Evolutionary conservation across 2,888 invertebrate species (phyloP).

Genomic region (Esperia sulphurella): DNA sequence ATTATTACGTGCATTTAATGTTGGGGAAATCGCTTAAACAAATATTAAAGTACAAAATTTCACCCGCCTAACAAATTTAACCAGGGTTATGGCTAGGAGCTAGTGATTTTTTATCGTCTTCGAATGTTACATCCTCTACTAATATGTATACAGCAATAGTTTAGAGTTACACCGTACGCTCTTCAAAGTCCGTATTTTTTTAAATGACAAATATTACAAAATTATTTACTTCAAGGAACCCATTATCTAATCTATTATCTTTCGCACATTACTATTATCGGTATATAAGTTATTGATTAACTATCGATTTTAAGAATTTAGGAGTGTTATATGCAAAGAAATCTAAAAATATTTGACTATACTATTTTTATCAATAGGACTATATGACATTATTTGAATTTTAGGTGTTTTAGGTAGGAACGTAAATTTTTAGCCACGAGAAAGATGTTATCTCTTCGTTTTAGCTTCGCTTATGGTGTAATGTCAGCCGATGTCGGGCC

Average conservation of each 20-base stretch:
- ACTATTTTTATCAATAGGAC: not conserved
- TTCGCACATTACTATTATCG: not conserved
- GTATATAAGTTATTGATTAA: not conserved
- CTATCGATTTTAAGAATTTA: not conserved
- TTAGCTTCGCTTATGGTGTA: slow-evolving; percentile 40
- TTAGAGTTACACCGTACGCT: too few relatives aligned
- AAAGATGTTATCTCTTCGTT: slow-evolving; percentile 57
- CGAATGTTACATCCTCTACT: too few relatives aligned
- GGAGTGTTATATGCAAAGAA: not conserved
- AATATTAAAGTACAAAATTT: too few relatives aligned
- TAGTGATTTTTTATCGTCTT: too few relatives aligned
- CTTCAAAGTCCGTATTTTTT: too few relatives aligned
- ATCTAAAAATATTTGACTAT: not conserved
- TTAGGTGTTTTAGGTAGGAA: not conserved
- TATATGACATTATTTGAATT: not conserved
- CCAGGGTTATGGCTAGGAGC: too few relatives aligned
- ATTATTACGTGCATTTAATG: too few relatives aligned
- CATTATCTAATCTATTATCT: slow-evolving; percentile 3
- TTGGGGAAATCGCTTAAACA: too few relatives aligned
- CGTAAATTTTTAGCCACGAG: not conserved
- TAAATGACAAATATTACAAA: too few relatives aligned
- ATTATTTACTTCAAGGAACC: not conserved
- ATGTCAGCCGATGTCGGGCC: slow-evolving; percentile 61
- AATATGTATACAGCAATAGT: too few relatives aligned
- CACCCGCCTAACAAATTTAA: too few relatives aligned